Base-by-base conservation (phyloP, 2,888 invertebrate species). In the Aleiodes alternator region DNA sequence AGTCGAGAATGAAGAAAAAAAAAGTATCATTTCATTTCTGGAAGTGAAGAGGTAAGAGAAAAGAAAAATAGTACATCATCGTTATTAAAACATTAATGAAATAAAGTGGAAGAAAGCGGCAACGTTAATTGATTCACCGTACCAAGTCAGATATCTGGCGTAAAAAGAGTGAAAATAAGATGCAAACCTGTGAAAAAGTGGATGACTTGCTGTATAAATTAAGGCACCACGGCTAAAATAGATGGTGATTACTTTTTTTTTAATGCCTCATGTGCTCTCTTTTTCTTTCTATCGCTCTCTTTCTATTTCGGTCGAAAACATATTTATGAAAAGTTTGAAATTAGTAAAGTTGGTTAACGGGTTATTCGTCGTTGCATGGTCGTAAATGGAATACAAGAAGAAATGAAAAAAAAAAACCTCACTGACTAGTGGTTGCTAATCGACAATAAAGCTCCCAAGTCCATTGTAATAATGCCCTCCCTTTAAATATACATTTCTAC, bases 241-340 rank as follows among this genome's bases (percentile, higher is more conserved):
- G 59, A 56, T 69, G 69, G 69, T 61, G 69, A 72, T 71, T 71
- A 73, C 43, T 76, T 57, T 53, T 75, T 66, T 73, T 71, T 50
- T 72, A 70, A 23, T 64, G 14, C 69, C 66, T 64, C 71, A 70
- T 11, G 16, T 29, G 56, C 68, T 69, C 75, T 59, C 70, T 51
- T 77, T 48, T 59, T 61, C 69, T 55, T 23, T 72, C 34, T 61
- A 50, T 29, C 61, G 69, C 61, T 34, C 51, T 16, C 51, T n/a
- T 57, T 68, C 69, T 72, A 11, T 34, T 29, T 9, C 55, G 43
- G 50, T 57, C 38, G 34, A 34, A 48, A 71, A 66, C 69, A 73
- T 77, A 69, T 78, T 72, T 73, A 76, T 73, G 71, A 68, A 71
- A 78, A 78, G 23, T 71, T 59, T 59, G n/a, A 71, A 71, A 71